Evolutionary conservation across 2,797 vertebrate species (phyloP), one percentile per base, ranked within the genome.

Genomic region (Arnoldichthys spilopterus): DNA sequence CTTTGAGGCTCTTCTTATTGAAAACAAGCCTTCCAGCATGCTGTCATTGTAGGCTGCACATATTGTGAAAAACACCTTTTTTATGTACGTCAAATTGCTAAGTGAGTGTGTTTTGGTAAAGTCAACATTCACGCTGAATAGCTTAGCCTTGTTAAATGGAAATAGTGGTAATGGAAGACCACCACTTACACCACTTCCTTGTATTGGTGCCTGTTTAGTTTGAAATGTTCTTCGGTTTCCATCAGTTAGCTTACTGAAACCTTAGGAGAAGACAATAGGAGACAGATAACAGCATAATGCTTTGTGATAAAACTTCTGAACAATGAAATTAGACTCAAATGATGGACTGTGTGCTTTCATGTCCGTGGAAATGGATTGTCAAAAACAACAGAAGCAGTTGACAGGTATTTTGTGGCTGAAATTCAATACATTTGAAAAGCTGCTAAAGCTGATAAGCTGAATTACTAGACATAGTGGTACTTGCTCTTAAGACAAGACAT

Each of bases 1-100:
- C 80, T 83, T 87, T 73, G 74, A 34, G 76, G 24, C 64, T 85
- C 84, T 82, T 83, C 82, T 71, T 80, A 13, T 30, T 22, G 49
- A 64, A 56, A 77, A 71, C 76, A 73, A 74, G 51, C 63, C 47
- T 51, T 74, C 8, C 77, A 47, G 20, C 30, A 22, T 72, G 49
- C 20, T 63, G 67, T 77, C 47, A 32, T 72, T 74, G 72, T 76
- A 72, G 62, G 61, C 77, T 56, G 49, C 61, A 64, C 67, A 71
- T 12, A 15, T 67, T 76, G 76, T 61, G 40, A 47, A 43, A 6
- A 53, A 20, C 43, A n/a, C 32, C 32, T 54, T 78, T 49, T 62
- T 71, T 62, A 72, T 63, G 68, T 56, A 4, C 15, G 15, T 28
- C 32, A n/a, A 53, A 34, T 71, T 51, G 26, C 20, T 63, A 64